Conservation (phyloP, 2,113 vertebrate species). For the Greenwoodochromis staneri region DNA sequence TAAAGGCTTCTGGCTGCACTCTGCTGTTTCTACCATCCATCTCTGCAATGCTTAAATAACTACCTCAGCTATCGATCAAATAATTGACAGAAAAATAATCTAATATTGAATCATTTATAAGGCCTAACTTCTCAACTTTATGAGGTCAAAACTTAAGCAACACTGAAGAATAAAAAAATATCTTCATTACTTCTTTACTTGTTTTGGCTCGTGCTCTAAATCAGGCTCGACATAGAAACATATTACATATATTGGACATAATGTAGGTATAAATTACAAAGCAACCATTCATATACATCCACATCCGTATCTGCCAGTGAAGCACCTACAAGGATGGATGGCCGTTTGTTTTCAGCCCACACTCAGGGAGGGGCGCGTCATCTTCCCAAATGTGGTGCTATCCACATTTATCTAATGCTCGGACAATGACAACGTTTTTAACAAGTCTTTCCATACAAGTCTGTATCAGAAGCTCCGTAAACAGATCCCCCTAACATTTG, state of each 20-base stretch:
- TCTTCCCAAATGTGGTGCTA: background rate
- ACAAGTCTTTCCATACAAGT: background rate
- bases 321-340: background rate
- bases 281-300: background rate
- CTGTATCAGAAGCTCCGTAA: rapidly evolving
- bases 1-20: background rate
- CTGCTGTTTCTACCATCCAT: background rate
- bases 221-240: background rate
- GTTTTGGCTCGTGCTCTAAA: background rate
- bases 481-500: background rate
- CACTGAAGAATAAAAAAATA: background rate
- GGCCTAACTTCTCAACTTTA: background rate
- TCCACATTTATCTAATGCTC: background rate
- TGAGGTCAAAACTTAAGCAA: background rate
- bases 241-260: background rate
- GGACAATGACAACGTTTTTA: background rate
- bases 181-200: background rate
- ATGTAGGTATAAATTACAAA: background rate
- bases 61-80: background rate
- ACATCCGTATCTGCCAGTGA: background rate
- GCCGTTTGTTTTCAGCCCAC: background rate
- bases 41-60: background rate
- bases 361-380: background rate
- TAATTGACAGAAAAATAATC: background rate
- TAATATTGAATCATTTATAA: background rate